phyloP scores from a whole-genome alignment of 2,113 vertebrate genomes.

The Istiophorus platypterus region DNA sequence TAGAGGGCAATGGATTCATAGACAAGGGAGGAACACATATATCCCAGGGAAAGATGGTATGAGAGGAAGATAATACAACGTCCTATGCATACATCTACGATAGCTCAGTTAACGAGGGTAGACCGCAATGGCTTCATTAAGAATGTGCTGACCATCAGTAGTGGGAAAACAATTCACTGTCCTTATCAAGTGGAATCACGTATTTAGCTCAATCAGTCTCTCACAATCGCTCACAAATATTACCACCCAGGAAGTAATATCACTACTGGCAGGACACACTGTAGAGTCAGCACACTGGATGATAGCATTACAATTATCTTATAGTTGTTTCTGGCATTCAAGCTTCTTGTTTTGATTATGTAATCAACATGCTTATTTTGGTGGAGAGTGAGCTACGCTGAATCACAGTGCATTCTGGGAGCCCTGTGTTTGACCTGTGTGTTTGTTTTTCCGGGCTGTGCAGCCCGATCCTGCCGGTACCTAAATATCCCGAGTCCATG shows the following conservation, averaged over 20 bases:
- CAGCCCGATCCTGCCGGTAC: slow-evolving; percentile 58
- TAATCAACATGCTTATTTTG: slow-evolving; percentile 71
- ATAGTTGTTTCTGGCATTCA: slow-evolving; percentile 51
- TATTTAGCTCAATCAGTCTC: no score
- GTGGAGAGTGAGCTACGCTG: slow-evolving; percentile 63
- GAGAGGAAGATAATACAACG: slow-evolving; percentile 52
- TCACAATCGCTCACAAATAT: slow-evolving; percentile 35
- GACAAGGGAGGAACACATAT: slow-evolving; percentile 48
- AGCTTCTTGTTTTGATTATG: slow-evolving; percentile 72
- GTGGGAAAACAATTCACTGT: slow-evolving; percentile 49
- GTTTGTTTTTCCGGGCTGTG: slow-evolving; percentile 74
- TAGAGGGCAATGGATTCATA: slow-evolving; percentile 60
- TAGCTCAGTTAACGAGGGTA: slow-evolving; percentile 65
- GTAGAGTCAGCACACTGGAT: slow-evolving; percentile 40
- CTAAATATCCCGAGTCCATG: slow-evolving; percentile 67
- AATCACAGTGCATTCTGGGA: slow-evolving; percentile 69
- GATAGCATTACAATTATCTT: slow-evolving; percentile 65
- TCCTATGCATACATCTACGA: slow-evolving; percentile 50
- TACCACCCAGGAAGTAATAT: slow-evolving; percentile 27
- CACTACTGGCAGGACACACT: slow-evolving; percentile 43
- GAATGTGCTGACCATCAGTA: slow-evolving; percentile 33
- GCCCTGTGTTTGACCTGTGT: slow-evolving; percentile 72
- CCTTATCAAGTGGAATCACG: slow-evolving; percentile 52
- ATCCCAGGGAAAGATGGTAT: slow-evolving; percentile 64
- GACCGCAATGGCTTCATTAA: slow-evolving; percentile 48